Conservation (phyloP, 2,113 vertebrate genomes). For the Mungos mungo region DNA sequence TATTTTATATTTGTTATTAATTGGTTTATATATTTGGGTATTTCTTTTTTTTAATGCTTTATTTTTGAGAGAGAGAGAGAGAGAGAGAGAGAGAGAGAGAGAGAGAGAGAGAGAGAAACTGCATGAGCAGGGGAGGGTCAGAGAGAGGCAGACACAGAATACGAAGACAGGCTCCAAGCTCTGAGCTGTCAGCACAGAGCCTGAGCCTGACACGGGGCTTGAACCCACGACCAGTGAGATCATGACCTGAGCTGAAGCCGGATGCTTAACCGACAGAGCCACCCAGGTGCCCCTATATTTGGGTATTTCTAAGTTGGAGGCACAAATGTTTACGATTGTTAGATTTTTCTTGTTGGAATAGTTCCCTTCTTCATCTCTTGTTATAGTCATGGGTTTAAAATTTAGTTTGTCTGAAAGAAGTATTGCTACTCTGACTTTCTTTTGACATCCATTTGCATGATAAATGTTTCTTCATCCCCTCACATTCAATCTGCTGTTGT, state of each 20-base stretch:
- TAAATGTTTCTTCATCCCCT: neutral
- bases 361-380: neutral
- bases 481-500: neutral
- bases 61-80: too few relatives aligned
- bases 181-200: too few relatives aligned
- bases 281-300: neutral
- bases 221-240: too few relatives aligned
- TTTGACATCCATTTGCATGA: neutral
- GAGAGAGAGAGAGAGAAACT: too few relatives aligned
- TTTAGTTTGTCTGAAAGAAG: neutral
- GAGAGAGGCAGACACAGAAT: too few relatives aligned
- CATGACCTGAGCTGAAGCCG: too few relatives aligned
- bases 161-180: too few relatives aligned
- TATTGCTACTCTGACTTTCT: neutral
- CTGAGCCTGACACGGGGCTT: too few relatives aligned
- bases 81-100: too few relatives aligned
- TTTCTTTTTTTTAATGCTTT: too few relatives aligned
- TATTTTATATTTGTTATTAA: neutral
- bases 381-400: neutral
- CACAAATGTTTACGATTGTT: neutral
- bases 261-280: too few relatives aligned
- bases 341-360: neutral
- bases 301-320: neutral
- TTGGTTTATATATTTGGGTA: neutral
- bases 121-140: too few relatives aligned